Percentiles rank a stretch among this genome's conserved stretches.
These are phyloP conservation scores for Ceyx erithaca DNA, from an alignment of 2,797 vertebrate species.

Conservation along the genomic window DNA sequence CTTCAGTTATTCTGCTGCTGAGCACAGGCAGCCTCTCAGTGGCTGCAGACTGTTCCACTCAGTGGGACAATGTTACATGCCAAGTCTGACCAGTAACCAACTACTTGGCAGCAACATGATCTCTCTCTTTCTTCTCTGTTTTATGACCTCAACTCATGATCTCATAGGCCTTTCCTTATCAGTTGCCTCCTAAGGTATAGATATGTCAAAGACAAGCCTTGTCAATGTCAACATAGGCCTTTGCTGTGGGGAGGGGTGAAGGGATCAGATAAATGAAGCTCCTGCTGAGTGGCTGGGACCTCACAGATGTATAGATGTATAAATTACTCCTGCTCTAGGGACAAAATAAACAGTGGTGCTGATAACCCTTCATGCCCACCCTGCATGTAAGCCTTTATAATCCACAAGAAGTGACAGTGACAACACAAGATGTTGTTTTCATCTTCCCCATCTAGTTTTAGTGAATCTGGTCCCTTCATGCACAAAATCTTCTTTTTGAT, in stretches of 20 bases:
- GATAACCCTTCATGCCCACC: not conserved
- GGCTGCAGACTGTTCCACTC: not conserved
- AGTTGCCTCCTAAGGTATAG: no score
- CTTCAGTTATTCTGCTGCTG: not conserved
- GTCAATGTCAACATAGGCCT: not conserved
- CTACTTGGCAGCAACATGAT: accelerated
- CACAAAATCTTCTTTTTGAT: not conserved
- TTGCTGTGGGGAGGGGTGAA: not conserved
- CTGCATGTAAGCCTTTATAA: not conserved
- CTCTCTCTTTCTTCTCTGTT: not conserved
- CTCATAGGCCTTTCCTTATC: not conserved
- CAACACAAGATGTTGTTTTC: not conserved
- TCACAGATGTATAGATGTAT: not conserved
- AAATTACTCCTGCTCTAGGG: not conserved
- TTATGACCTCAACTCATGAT: not conserved
- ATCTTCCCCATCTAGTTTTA: not conserved
- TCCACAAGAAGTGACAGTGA: not conserved
- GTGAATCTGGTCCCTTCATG: not conserved
- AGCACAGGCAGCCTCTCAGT: not conserved
- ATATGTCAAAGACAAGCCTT: not conserved
- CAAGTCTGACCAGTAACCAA: not conserved
- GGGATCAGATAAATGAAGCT: not conserved
- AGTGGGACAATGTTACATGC: accelerated
- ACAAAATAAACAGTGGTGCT: accelerated
- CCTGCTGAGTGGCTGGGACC: accelerated